Percentiles rank a stretch among this genome's conserved stretches.
Conservation (phyloP, 2,113 vertebrate species). For the Lutjanus erythropterus region DNA sequence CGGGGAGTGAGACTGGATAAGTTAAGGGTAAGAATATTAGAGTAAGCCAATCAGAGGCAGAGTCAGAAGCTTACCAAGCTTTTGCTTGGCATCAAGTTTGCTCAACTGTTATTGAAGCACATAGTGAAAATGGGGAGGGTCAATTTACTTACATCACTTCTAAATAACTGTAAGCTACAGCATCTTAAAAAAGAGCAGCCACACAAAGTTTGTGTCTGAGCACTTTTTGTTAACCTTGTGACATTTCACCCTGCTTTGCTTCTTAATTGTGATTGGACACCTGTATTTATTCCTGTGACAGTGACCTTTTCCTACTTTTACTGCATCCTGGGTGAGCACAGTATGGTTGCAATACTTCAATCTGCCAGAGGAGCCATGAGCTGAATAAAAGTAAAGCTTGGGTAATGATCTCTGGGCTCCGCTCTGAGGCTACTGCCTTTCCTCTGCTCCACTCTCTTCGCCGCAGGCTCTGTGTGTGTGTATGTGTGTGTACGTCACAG, state of each 20-base stretch:
- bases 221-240: background rate
- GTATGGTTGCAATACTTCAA: constrained; percentile 34
- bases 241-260: background rate
- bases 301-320: constrained; percentile 35
- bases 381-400: constrained; percentile 44
- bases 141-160: background rate
- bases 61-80: too few relatives aligned
- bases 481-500: constrained; percentile 6
- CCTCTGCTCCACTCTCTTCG: constrained; percentile 29
- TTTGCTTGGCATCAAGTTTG: too few relatives aligned
- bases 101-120: too few relatives aligned
- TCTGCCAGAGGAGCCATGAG: constrained; percentile 35
- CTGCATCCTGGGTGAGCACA: constrained; percentile 30
- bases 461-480: constrained; percentile 19
- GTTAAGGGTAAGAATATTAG: too few relatives aligned
- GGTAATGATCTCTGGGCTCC: constrained; percentile 55
- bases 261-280: background rate
- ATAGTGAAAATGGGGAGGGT: too few relatives aligned
- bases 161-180: background rate
- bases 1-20: too few relatives aligned
- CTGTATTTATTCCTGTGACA: constrained; percentile 24
- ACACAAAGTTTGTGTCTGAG: background rate
- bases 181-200: background rate
- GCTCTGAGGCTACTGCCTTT: constrained; percentile 34
- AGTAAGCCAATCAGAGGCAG: too few relatives aligned